Conservation (phyloP, 2,797 vertebrate genomes). For the Pangasius mekongensis region DNA sequence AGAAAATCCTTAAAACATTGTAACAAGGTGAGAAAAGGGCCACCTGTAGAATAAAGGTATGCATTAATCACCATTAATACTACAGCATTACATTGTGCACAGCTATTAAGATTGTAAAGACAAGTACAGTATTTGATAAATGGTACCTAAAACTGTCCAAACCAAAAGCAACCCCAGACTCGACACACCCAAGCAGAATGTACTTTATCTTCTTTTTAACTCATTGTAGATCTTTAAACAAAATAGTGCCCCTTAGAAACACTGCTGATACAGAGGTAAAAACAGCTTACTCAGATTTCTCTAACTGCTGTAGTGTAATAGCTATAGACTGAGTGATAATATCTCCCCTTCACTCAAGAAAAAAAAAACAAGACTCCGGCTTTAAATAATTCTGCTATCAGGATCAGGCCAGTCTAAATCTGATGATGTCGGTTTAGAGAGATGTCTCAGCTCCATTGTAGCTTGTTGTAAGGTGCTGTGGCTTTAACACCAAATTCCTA, state of each 20-base stretch:
- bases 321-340: slow-evolving; percentile 60
- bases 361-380: slow-evolving; percentile 60
- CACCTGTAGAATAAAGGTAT: not conserved
- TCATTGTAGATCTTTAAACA: slow-evolving; percentile 56
- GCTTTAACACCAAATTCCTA: slow-evolving; percentile 3
- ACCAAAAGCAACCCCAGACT: slow-evolving; percentile 32
- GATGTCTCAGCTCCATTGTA: slow-evolving; percentile 52
- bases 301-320: slow-evolving; percentile 65
- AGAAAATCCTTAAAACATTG: not conserved
- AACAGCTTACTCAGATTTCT: slow-evolving; percentile 59
- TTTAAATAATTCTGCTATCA: slow-evolving; percentile 68
- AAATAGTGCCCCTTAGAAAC: slow-evolving; percentile 55
- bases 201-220: slow-evolving; percentile 30
- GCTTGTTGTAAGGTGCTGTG: slow-evolving; percentile 19
- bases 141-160: slow-evolving; percentile 22
- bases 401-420: slow-evolving; percentile 58
- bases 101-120: slow-evolving; percentile 32
- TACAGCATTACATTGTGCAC: not conserved
- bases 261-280: slow-evolving; percentile 65
- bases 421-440: slow-evolving; percentile 63
- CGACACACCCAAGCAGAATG: slow-evolving; percentile 43
- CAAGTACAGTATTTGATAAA: not conserved
- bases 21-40: not conserved
- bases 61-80: slow-evolving; percentile 9
- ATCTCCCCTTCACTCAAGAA: slow-evolving; percentile 58